Evolutionary conservation across 2,888 invertebrate species (phyloP), one percentile per base, ranked within the genome.

Genomic region (Hyposoter dolosus): DNA sequence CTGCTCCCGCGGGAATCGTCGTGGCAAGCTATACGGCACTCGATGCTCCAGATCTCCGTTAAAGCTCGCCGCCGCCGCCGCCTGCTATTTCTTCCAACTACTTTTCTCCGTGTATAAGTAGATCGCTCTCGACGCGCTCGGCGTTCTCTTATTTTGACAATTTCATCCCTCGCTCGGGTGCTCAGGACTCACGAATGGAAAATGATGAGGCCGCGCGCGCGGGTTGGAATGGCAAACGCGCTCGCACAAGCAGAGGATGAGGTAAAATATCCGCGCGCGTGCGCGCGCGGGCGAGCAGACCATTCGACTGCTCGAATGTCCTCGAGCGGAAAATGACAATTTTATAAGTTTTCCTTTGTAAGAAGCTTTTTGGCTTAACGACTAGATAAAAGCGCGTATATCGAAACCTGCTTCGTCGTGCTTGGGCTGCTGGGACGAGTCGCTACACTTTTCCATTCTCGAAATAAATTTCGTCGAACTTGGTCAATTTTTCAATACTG

Each of bases 21-120:
- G n/a, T 69, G 69, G 63, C 12, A 84, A 50, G 75, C 69, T 75
- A 35, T 75, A 50, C 63, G 15, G 66, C 72, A 75, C 68, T 35
- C 78, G 68, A 83, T 79, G 74, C 45, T 17, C 47, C 60, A 28
- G 79, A 83, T 69, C 50, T 35, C 68, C 15, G 68, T 47, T 74
- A 75, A 83, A 69, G 23, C 40, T 35, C 53, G 23, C 12, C 17
- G 7, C 19, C 53, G 17, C 68, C 65, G 5, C 19, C 65, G 12
- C 3, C 66, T 43, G 17, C 74, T 53, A 43, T 28, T 66, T 32
- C 47, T 43, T n/a, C 53, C 35, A 72, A 19, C 60, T 45, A 32
- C 12, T 63, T 60, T 19, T 63, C 47, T 47, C 15, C 74, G 5
- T 15, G 6, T 60, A 60, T 50, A 17, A 28, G 19, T 63, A 45